Conservation (phyloP, 2,113 vertebrate genomes). For the Delphinus delphis region DNA sequence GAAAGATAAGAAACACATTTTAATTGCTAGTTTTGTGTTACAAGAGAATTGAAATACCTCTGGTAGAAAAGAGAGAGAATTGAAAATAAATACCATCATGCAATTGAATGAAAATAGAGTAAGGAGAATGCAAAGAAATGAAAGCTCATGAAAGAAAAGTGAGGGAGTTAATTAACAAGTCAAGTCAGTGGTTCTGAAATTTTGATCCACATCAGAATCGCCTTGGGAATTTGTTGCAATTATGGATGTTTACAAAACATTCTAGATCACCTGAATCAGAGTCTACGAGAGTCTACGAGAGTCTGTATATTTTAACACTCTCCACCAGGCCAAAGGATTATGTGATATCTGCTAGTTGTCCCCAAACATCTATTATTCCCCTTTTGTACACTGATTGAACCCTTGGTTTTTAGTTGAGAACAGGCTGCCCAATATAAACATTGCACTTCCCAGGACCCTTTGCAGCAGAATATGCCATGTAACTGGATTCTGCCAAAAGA, state of each 20-base stretch:
- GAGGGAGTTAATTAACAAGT: not conserved
- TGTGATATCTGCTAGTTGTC: not conserved
- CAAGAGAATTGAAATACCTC: not conserved
- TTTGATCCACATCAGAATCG: slow-evolving; percentile 3
- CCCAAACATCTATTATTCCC: not conserved
- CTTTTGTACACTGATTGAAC: not conserved
- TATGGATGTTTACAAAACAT: slow-evolving; percentile 1
- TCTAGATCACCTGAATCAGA: not conserved
- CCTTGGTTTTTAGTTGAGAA: not conserved
- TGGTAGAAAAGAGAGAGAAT: not conserved
- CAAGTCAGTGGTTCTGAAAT: not conserved
- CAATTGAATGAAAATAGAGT: not conserved
- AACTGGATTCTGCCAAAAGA: not conserved
- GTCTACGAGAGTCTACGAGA: not conserved
- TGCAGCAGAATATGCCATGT: not conserved
- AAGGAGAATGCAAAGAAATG: not conserved
- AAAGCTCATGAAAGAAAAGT: not conserved
- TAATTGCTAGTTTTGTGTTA: not conserved
- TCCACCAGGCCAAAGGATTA: not conserved
- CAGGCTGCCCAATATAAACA: not conserved
- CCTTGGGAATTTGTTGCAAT: not conserved
- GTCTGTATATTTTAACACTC: not conserved
- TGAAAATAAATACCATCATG: not conserved
- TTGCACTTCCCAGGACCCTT: not conserved
- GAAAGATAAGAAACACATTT: slow-evolving; percentile 64